These are phyloP conservation scores for Cnemophilus loriae DNA, from an alignment of 2,113 vertebrate species.

Conservation along the genomic window DNA sequence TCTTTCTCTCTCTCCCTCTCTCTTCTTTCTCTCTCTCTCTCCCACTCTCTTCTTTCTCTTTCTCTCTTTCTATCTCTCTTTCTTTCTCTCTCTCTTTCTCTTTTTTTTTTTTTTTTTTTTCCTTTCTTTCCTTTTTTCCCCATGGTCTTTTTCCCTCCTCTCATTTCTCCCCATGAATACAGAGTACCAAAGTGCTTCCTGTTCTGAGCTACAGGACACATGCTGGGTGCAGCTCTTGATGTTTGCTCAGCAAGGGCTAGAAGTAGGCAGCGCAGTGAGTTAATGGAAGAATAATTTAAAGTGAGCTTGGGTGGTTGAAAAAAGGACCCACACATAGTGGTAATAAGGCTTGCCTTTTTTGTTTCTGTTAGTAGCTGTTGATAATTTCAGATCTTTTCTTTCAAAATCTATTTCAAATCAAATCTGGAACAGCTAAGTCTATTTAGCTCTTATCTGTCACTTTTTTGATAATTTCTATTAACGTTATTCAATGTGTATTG, in stretches of 20 bases:
- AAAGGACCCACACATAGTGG: slow-evolving; percentile 7
- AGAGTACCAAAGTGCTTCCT: slow-evolving; percentile 53
- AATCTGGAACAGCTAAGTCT: background rate
- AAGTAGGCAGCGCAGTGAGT: slow-evolving; percentile 46
- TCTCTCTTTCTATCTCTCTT: background rate
- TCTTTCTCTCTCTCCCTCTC: rapidly evolving
- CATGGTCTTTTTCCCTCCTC: background rate
- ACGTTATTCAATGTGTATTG: background rate
- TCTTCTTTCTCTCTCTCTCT: background rate
- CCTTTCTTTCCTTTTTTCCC: too few relatives aligned
- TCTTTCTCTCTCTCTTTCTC: too few relatives aligned
- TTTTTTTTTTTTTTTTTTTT: background rate
- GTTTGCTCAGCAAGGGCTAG: slow-evolving; percentile 55
- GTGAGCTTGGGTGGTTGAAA: slow-evolving; percentile 36
- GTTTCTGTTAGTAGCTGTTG: slow-evolving; percentile 42
- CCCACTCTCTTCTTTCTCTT: too few relatives aligned
- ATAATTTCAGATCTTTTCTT: slow-evolving; percentile 41
- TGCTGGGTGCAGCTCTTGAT: slow-evolving; percentile 62
- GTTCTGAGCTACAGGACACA: slow-evolving; percentile 55
- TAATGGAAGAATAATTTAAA: slow-evolving; percentile 66
- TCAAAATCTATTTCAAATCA: slow-evolving; percentile 24
- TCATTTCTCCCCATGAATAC: slow-evolving; percentile 3
- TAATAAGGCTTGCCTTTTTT: slow-evolving; percentile 47
- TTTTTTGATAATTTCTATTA: slow-evolving; percentile 40
- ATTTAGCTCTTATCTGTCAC: slow-evolving; percentile 18